phyloP scores from a whole-genome alignment of 2,113 vertebrate species.

The Mastomys natalensis region DNA sequence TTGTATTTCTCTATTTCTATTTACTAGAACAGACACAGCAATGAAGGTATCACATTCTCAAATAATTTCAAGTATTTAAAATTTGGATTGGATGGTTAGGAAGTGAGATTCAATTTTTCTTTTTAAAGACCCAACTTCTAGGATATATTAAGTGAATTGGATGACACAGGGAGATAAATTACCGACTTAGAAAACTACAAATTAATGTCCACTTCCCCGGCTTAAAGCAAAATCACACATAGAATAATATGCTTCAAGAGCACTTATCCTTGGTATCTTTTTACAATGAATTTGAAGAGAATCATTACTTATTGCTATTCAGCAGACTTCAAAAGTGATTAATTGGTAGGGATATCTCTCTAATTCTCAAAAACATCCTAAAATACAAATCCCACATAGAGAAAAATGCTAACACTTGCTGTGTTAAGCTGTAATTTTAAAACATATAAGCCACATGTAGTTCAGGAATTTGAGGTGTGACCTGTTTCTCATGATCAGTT shows the following conservation, averaged over 20 bases:
- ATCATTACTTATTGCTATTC: constrained; percentile 74
- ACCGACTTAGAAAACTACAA: constrained; percentile 76
- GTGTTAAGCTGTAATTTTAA: constrained; percentile 33
- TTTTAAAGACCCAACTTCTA: constrained; percentile 61
- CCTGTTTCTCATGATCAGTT: background rate
- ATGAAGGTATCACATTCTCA: constrained; percentile 54
- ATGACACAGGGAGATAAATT: constrained; percentile 73
- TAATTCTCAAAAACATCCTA: constrained; percentile 52
- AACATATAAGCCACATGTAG: background rate
- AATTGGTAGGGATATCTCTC: constrained; percentile 59
- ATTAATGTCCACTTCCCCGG: constrained; percentile 71
- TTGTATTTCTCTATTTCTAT: background rate
- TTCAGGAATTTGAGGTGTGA: background rate
- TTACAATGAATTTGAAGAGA: constrained; percentile 75
- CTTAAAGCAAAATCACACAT: constrained; percentile 76
- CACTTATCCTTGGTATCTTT: constrained; percentile 71
- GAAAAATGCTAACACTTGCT: constrained; percentile 53
- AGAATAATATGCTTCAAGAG: constrained; percentile 79
- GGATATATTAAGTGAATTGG: constrained; percentile 57
- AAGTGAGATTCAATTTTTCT: constrained; percentile 64
- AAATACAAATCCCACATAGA: constrained; percentile 74
- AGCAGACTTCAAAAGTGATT: constrained; percentile 77
- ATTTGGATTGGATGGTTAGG: constrained; percentile 55
- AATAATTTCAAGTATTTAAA: constrained; percentile 53
- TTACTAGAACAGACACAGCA: background rate